These are phyloP conservation scores for Bombylius major DNA, from an alignment of 2,888 invertebrate genomes.

Conservation along the genomic window DNA sequence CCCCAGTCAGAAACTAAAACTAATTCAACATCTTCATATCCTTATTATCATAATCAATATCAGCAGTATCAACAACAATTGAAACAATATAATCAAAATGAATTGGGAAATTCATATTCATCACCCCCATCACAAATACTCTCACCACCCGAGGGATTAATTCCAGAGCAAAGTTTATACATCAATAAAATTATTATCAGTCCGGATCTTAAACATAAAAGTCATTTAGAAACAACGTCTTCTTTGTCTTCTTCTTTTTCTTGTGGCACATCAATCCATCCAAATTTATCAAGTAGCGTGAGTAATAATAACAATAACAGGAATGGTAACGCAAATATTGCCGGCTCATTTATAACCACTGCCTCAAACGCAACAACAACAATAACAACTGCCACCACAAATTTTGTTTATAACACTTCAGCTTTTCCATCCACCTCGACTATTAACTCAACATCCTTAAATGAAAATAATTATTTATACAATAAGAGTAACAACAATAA, in stretches of 20 bases:
- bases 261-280: neutral
- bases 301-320: no score
- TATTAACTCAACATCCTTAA: neutral
- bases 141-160: neutral
- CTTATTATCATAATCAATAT: neutral
- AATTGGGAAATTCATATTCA: neutral
- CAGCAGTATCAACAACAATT: neutral
- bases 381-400: no score
- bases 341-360: neutral
- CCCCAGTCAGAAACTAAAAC: constrained; percentile 7
- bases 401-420: no score
- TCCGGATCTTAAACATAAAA: neutral
- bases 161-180: neutral
- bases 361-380: neutral
- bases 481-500: neutral
- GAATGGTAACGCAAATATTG: no score
- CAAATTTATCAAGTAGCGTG: neutral
- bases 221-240: neutral
- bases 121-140: neutral
- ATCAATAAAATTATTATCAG: neutral
- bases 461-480: neutral
- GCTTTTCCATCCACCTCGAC: no score
- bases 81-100: constrained; percentile 1
- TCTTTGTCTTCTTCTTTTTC: no score
- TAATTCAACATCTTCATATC: neutral